Evolutionary conservation across 1,140 invertebrate genomes (phyloP).

Genomic region (Subanguina moxae): DNA sequence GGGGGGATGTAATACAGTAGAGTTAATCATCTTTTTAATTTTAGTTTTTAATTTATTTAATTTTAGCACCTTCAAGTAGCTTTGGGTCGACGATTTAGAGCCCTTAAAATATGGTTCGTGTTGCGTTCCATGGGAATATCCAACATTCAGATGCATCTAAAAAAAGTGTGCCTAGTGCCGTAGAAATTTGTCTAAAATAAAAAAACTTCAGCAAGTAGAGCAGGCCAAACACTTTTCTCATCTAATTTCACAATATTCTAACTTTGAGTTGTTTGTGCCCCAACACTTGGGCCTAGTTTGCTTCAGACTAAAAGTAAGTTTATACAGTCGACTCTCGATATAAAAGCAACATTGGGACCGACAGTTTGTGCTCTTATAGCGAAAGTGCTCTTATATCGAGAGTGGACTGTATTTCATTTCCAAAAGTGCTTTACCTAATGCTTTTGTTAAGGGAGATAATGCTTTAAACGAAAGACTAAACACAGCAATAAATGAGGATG

Average conservation of each 20-base stretch:
- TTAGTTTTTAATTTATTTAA: slow-evolving; percentile 4
- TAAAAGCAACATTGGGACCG: slow-evolving; percentile 10
- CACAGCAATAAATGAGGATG: slow-evolving; percentile 72
- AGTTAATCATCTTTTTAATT: neutral
- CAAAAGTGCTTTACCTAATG: neutral
- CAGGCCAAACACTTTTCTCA: slow-evolving; percentile 59
- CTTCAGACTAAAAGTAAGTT: slow-evolving; percentile 74
- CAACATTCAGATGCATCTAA: slow-evolving; percentile 23
- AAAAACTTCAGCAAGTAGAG: slow-evolving; percentile 39
- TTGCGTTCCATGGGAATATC: slow-evolving; percentile 28
- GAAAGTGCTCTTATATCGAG: slow-evolving; percentile 1
- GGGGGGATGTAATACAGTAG: too few species aligned
- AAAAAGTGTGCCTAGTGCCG: slow-evolving; percentile 48
- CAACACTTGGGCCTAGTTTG: slow-evolving; percentile 78
- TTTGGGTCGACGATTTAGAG: slow-evolving; percentile 79
- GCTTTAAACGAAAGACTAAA: slow-evolving; percentile 71
- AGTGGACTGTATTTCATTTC: neutral
- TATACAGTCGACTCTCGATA: too few species aligned
- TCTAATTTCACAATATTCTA: slow-evolving; percentile 52
- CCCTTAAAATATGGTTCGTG: slow-evolving; percentile 91
- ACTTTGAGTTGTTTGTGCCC: slow-evolving; percentile 73
- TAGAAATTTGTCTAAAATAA: neutral
- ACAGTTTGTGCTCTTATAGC: too few species aligned
- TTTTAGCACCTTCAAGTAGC: slow-evolving; percentile 31
- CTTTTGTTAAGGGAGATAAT: slow-evolving; percentile 68